Evolutionary conservation across 2,113 vertebrate genomes (phyloP), one percentile per base, ranked within the genome.

Genomic region (Rhynchomys soricoides): DNA sequence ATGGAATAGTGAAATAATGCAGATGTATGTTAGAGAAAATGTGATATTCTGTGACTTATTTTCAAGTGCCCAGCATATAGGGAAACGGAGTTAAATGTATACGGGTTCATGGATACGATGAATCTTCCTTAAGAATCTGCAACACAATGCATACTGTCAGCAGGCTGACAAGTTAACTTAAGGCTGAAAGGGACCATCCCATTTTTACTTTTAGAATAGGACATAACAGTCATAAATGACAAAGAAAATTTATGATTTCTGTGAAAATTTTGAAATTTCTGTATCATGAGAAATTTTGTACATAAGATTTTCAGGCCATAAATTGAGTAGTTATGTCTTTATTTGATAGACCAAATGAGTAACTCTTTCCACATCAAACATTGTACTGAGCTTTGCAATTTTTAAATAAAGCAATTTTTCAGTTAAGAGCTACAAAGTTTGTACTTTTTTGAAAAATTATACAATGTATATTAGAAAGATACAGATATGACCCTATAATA

Each of bases 171-270:
- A n/a, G 68, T n/a, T 29, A 71, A 17, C 37, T 17, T 45, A 94
- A 68, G 3, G 62, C 21, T 79, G 26, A 12, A 6, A 45, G 55
- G 8, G 26, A 82, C 19, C 31, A 77, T 45, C 43, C 8, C 7
- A 71, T 86, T 64, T 31, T 12, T 34, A 52, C 16, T 73, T 92
- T 48, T 73, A 81, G 6, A 75, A 79, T 62, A 55, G 4, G 78
- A 43, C 9, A 37, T 85, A 89, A 89, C 26, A 74, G 19, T 81
- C 16, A 34, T 45, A 62, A 10, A 22, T 64, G 77, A 24, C 43
- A 95, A 89, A 68, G 8, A n/a, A 89, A n/a, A 85, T 91, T 82
- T 86, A 88, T 43, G 81, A 88, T 91, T 16, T 95, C 22, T 91
- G 7, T 59, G 10, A 82, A 82, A 87, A 34, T 57, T 29, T 8